Base-by-base conservation (phyloP, 2,888 invertebrate genomes). In the Psylliodes chrysocephalus region DNA sequence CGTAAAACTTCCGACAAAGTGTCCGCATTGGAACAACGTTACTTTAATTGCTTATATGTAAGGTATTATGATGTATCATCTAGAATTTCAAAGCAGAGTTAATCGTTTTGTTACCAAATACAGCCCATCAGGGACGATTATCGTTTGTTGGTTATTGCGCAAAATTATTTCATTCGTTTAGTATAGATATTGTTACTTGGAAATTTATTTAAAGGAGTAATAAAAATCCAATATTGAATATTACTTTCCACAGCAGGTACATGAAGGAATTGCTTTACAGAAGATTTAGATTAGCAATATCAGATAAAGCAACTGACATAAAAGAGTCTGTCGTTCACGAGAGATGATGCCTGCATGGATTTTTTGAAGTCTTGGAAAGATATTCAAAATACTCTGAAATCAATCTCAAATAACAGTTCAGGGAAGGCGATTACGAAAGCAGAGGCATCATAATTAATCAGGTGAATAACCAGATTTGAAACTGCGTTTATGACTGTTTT, bases 11-110 rank as follows among this genome's bases (percentile, higher is more conserved):
- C 75, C 74, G 75, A 75, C 74, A 75, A 75, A 75, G 75, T 69
- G 38, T 68, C 60, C 66, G 68, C 71, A 68, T 72, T 70, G 70
- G 70, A 68, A 62, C 63, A 73, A 71, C 73, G 75, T 68, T 74
- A 73, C 68, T 70, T 73, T 75, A 77, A 78, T 77, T 73, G 71
- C 75, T 68, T 72, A 73, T 75, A 70, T 67, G 73, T 71, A 75
- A 72, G 74, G 78, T 69, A 72, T 75, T 72, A 74, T 74, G 71
- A 74, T 71, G 75, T 73, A 75, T 74, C 74, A 77, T 77, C 74
- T 73, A 76, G 76, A 73, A 77, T 77, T 77, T 75, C 71, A 66
- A 75, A 73, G 68, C 71, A 69, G 67, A 70, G 76, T 74, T 75
- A 70, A 71, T 73, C 63, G 68, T 69, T 65, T 60, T 52, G 64